These are phyloP conservation scores for Thymallus thymallus DNA, from an alignment of 2,113 vertebrate genomes.

Conservation along the genomic window DNA sequence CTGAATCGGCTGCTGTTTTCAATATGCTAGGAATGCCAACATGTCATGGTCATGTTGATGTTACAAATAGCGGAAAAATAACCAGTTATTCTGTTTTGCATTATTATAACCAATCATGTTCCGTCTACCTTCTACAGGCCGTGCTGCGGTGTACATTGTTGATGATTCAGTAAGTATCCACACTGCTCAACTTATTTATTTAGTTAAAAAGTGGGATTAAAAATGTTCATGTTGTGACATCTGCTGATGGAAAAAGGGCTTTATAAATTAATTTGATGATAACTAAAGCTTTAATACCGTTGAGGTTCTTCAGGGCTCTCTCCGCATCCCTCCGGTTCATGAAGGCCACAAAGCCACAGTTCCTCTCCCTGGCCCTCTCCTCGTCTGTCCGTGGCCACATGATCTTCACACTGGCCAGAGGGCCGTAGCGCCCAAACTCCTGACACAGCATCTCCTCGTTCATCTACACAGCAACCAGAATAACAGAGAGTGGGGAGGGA, in stretches of 20 bases:
- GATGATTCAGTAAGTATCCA: no score
- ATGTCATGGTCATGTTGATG: no score
- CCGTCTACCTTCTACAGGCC: no score
- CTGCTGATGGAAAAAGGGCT: no score
- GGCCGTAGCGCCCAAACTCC: slow-evolving; percentile 96
- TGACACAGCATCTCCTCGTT: slow-evolving; percentile 99
- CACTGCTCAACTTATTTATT: no score
- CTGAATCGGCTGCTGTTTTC: background rate
- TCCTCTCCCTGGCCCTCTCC: slow-evolving; percentile 96
- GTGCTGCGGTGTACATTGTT: no score
- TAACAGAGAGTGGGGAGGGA: background rate
- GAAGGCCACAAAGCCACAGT: slow-evolving; percentile 99
- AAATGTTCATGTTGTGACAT: no score
- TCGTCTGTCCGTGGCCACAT: slow-evolving; percentile 99
- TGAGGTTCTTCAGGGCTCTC: slow-evolving; percentile 95
- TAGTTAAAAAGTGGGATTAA: no score
- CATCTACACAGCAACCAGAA: slow-evolving; percentile 76
- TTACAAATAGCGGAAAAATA: no score
- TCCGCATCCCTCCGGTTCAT: slow-evolving; percentile 99
- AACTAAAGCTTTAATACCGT: slow-evolving; percentile 74
- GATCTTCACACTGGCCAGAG: slow-evolving; percentile 97
- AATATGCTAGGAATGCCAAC: background rate
- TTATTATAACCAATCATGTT: no score
- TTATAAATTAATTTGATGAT: no score
- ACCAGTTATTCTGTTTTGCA: no score